Evolutionary conservation across 2,113 vertebrate species (phyloP).

Genomic region (Sorex fumeus): DNA sequence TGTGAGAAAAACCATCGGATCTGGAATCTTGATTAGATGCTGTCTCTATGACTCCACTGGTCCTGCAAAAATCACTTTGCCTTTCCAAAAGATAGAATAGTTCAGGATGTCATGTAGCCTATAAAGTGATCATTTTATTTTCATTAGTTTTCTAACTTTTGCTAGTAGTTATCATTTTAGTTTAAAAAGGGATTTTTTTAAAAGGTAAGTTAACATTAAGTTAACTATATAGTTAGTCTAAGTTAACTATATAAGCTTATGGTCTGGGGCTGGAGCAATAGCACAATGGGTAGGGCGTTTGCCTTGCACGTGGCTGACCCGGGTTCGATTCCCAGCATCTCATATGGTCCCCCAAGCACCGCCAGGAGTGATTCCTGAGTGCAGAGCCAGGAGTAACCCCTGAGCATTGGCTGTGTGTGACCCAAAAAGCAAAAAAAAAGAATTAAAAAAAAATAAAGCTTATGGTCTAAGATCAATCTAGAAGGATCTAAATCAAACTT

Average conservation of each 20-base stretch:
- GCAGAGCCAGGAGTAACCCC: too few relatives aligned
- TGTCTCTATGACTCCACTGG: background rate
- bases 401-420: too few relatives aligned
- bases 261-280: too few relatives aligned
- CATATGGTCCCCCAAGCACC: too few relatives aligned
- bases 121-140: background rate
- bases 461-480: background rate
- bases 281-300: too few relatives aligned
- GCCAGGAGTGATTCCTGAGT: too few relatives aligned
- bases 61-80: conserved; percentile 35
- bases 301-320: too few relatives aligned
- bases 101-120: conserved; percentile 1
- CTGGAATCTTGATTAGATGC: conserved; percentile 15
- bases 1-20: background rate
- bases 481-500: conserved; percentile 15
- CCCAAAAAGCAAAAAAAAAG: too few relatives aligned
- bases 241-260: too few relatives aligned
- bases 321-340: too few relatives aligned
- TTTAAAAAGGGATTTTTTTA: background rate
- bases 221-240: background rate
- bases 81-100: conserved; percentile 21
- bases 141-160: conserved; percentile 39
- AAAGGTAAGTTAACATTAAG: background rate
- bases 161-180: conserved; percentile 9
- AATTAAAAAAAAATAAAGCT: too few relatives aligned